phyloP scores from a whole-genome alignment of 2,797 vertebrate genomes.

The Argyrosomus regius region DNA sequence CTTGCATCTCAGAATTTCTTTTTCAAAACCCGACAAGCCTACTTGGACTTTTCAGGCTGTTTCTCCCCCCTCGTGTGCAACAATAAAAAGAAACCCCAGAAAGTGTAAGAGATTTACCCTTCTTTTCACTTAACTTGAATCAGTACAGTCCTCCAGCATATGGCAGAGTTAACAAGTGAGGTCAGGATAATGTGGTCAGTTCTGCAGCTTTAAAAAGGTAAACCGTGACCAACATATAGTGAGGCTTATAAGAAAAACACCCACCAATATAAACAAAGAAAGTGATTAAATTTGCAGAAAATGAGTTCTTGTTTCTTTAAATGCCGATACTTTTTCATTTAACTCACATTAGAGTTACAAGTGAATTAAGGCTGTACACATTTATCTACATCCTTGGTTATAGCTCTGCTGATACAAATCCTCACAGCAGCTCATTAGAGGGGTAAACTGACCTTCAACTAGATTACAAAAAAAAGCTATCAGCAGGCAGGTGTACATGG shows the following conservation, averaged over 20 bases:
- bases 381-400: conserved; percentile 28
- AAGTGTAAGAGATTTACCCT: conserved; percentile 17
- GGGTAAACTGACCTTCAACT: conserved; percentile 67
- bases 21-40: conserved; percentile 29
- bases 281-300: not conserved
- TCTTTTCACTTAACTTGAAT: conserved; percentile 36
- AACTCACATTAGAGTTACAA: conserved; percentile 10
- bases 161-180: conserved; percentile 1
- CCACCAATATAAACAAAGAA: conserved; percentile 7
- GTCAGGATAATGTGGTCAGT: not conserved
- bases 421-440: conserved; percentile 65
- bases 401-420: conserved; percentile 43
- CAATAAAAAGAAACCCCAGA: conserved; percentile 25
- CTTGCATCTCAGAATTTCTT: conserved; percentile 56
- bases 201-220: conserved; percentile 2
- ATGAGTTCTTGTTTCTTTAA: conserved; percentile 1
- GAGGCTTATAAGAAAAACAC: not conserved
- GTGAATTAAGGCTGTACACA: not conserved
- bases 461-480: conserved; percentile 54
- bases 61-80: conserved; percentile 19
- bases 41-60: conserved; percentile 47
- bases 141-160: conserved; percentile 16
- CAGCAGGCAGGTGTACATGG: conserved; percentile 61
- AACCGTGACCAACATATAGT: not conserved
- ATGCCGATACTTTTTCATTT: not conserved